Base-by-base conservation (phyloP, 2,888 invertebrate species). In the Xylocampa areola region DNA sequence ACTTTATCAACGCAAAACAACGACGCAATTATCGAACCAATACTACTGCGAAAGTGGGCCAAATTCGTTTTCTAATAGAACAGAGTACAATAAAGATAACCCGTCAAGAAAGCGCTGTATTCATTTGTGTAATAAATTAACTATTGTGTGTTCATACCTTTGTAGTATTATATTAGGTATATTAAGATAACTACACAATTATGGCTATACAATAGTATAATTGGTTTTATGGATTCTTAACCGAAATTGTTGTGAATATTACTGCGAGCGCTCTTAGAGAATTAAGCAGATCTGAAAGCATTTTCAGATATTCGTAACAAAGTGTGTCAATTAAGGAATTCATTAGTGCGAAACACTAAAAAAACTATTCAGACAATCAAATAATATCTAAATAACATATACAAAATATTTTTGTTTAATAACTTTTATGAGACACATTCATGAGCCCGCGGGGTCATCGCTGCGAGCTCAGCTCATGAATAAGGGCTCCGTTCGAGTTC, bases 51-150 rank as follows among this genome's bases (percentile, higher is more conserved):
- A 54, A 51, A 73, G 43, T 40, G 57, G 29, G 54, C 52, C n/a
- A 60, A 74, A 71, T 75, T 65, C 62, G 72, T 71, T 73, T 68
- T 71, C 33, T 30, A 41, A 21, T 53, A 70, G 45, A 70, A 67
- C 53, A 60, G 59, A 59, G 57, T 43, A 68, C 61, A 71, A 74
- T 64, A 71, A 63, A 59, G 72, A 60, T 71, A 64, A 55, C 45
- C 43, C 44, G 57, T 70, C 57, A 63, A 65, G 54, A 53, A 57
- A 40, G 33, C 53, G 27, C 39, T 17, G 49, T 35, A 65, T 62
- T 71, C 45, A 65, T 71, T 68, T 74, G 51, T 60, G 16, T 67
- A 37, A 52, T 62, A 40, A 62, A 74, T 68, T 55, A 68, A 55
- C 60, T 60, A 73, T 75, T 75, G 68, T 71, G 40, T 39, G 45